These are phyloP conservation scores for Gadopsis marmoratus DNA, from an alignment of 2,797 vertebrate species.

Conservation along the genomic window DNA sequence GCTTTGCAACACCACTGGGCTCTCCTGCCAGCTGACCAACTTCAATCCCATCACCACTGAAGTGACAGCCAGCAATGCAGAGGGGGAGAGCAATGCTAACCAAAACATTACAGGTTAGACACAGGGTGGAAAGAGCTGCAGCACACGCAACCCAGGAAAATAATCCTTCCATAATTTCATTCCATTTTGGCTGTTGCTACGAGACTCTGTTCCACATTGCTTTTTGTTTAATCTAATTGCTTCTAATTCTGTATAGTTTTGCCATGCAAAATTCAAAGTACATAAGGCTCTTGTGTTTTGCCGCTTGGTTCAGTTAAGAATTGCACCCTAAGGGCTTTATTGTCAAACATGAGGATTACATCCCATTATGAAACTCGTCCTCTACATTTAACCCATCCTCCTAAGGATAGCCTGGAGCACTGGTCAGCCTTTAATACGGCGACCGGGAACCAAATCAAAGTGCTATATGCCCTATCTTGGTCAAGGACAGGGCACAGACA, in stretches of 20 bases:
- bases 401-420: no score
- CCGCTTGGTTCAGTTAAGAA: neutral
- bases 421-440: no score
- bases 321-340: no score
- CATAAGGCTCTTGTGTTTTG: neutral
- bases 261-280: neutral
- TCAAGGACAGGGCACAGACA: no score
- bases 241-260: no score
- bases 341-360: no score
- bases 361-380: no score
- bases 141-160: neutral
- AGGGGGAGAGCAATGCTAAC: constrained; percentile 78
- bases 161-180: neutral
- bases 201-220: neutral
- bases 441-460: no score
- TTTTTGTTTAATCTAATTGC: neutral
- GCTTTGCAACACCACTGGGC: constrained; percentile 74
- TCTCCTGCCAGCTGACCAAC: constrained; percentile 72
- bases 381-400: no score
- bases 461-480: no score
- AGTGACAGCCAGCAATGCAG: constrained; percentile 81
- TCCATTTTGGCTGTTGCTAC: neutral
- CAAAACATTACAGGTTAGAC: constrained; percentile 64
- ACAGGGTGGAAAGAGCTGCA: neutral
- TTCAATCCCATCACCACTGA: constrained; percentile 40